Conservation (phyloP, 1,140 invertebrate genomes). For the Leptinotarsa undecemlineata region DNA sequence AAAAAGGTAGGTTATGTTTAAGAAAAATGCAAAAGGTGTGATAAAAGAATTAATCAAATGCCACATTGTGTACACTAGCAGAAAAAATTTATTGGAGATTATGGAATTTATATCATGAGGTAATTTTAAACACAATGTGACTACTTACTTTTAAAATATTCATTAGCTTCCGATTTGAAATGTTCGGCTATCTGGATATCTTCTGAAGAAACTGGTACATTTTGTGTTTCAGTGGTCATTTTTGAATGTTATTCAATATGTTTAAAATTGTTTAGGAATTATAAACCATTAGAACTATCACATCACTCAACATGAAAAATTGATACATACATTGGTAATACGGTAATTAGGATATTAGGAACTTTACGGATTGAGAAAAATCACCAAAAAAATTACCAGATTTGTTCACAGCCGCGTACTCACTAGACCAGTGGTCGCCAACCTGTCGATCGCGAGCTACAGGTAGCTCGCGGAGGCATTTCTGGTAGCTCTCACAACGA, state of each 20-base stretch:
- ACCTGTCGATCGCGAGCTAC: no score
- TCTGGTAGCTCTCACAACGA: no score
- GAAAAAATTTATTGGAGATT: slow-evolving; percentile 12
- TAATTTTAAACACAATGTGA: slow-evolving; percentile 31
- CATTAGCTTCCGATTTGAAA: slow-evolving; percentile 83
- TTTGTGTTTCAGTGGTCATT: slow-evolving; percentile 34
- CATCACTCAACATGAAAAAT: background rate
- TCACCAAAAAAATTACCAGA: background rate
- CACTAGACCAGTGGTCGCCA: no score
- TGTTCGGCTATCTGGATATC: slow-evolving; percentile 67
- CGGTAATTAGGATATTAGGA: background rate
- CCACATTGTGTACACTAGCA: background rate
- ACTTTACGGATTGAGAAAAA: background rate
- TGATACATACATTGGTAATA: no score
- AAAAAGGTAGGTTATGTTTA: slow-evolving; percentile 33
- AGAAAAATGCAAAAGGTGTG: background rate
- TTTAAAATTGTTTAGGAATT: background rate
- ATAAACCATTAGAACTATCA: background rate
- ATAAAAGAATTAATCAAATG: background rate
- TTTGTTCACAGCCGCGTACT: no score
- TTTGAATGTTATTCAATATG: background rate
- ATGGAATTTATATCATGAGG: background rate
- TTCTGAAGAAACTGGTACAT: slow-evolving; percentile 45
- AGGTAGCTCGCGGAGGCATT: no score
- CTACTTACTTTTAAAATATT: slow-evolving; percentile 81